Evolutionary conservation across 2,888 invertebrate genomes (phyloP), one percentile per base, ranked within the genome.

Genomic region (Callosobruchus maculatus): DNA sequence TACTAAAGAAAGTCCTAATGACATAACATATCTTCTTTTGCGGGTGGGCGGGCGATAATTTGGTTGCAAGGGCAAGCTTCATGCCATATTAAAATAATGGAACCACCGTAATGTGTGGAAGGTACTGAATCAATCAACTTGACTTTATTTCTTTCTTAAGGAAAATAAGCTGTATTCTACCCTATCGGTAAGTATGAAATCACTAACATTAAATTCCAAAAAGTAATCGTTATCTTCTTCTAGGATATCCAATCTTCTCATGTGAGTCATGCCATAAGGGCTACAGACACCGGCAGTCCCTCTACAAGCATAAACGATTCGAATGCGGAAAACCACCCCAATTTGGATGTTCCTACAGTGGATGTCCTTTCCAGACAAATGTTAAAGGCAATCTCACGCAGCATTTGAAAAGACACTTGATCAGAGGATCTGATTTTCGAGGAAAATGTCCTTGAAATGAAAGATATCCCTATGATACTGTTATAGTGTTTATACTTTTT

Each of bases 251-350:
- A 49, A 49, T 49, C 4, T 68, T 68, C 20, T 21, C 1, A 2
- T 68, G 68, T 68, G 20, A 22, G 9, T 2, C 20, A 20, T 76
- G 78, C 73, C 71, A 69, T 20, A 78, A 75, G 73, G 73, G 66
- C 20, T 76, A 78, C 70, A 83, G 83, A 79, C 84, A 85, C 77
- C 84, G 84, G 77, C 83, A 84, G 70, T 86, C 86, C 18, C 79
- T 88, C 66, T 86, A 87, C 75, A 87, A 87, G 21, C 88, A 88
- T 80, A 87, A 86, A 79, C 85, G 85, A 76, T 84, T 87, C 74
- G 88, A 88, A 76, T 88, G 89, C 77, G 88, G 88, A 26, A 88
- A 88, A 77, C 85, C 86, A 70, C 88, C 86, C 0, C 83, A 85
- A 68, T 88, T 87, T 78, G 18, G 20, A 21, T 71, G 71, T 13